Base-by-base conservation (phyloP, 2,888 invertebrate genomes). In the Andrena dorsata region DNA sequence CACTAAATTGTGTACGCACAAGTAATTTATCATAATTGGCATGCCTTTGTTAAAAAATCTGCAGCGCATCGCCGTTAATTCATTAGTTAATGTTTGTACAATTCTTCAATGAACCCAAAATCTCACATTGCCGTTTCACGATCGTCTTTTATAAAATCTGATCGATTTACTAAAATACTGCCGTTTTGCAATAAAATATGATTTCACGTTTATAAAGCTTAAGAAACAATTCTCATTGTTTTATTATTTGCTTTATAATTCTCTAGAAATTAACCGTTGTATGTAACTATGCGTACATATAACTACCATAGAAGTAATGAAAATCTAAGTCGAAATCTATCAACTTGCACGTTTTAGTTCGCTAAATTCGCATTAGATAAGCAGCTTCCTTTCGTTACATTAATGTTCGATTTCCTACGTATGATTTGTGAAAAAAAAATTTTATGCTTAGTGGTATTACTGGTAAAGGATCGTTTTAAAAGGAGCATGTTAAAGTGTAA, bases 251-350 rank as follows among this genome's bases (percentile, higher is more conserved):
- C 41, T 82, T 73, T 63, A 41, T 28, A 66, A 56, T 72, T 82
- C 28, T 77, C 83, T 82, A 82, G 65, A 83, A 83, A 82, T 74
- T 10, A 82, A 71, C 13, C 60, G 28, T 66, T 71, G 53, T 58
- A 60, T 63, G 60, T 70, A 76, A 64, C 51, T 81, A 76, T 68
- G 41, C 61, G 64, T 76, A 68, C 66, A 51, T 60, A 30, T 51
- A 71, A 71, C 51, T 77, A 77, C 49, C 56, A 58, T 13, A 56
- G 70, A 82, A 76, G 60, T 77, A 83, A 76, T 76, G 64, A 71
- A 82, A 82, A 41, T 82, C 65, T 82, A 72, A 58, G 72, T 53
- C 82, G 41, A 76, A 82, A 82, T 82, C 63, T 58, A 82, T 60
- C 70, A 53, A 60, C 60, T 77, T 64, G n/a, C 53, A 49, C 51